phyloP scores from a whole-genome alignment of 2,888 invertebrate genomes.

The Lordiphosa fenestrarum region DNA sequence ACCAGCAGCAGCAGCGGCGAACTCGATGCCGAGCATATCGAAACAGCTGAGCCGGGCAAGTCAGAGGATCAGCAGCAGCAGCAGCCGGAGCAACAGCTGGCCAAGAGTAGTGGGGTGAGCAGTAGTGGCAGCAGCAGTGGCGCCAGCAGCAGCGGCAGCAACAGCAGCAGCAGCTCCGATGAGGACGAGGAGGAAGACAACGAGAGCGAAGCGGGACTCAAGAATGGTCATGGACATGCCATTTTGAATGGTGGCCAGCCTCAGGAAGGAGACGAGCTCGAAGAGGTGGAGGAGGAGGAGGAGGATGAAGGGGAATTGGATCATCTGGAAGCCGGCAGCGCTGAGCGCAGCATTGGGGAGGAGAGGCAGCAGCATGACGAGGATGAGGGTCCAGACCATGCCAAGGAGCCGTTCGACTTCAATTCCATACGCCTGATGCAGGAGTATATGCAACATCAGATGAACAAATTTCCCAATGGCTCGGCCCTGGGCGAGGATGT shows the following conservation, averaged over 20 bases:
- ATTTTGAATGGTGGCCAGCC: constrained; percentile 32
- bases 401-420: constrained; percentile 59
- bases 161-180: constrained; percentile 47
- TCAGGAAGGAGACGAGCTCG: constrained; percentile 7
- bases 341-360: constrained; percentile 7
- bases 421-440: constrained; percentile 78
- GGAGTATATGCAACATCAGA: constrained; percentile 78
- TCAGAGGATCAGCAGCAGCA: constrained; percentile 34
- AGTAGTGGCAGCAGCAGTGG: constrained; percentile 30
- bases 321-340: constrained; percentile 5
- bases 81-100: constrained; percentile 25
- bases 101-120: constrained; percentile 40
- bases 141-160: constrained; percentile 33
- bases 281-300: constrained; percentile 10
- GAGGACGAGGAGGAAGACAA: constrained; percentile 30
- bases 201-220: constrained; percentile 27
- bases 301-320: constrained; percentile 2
- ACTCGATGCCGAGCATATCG: background rate
- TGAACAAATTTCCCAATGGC: constrained; percentile 71
- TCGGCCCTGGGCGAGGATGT: constrained; percentile 10
- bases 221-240: constrained; percentile 45
- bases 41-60: constrained; percentile 9
- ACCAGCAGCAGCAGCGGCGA: constrained; percentile 23
- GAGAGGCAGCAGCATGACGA: constrained; percentile 13
- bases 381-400: constrained; percentile 25